Conservation (phyloP, 2,888 invertebrate genomes). For the Leptopterna dolabrata region DNA sequence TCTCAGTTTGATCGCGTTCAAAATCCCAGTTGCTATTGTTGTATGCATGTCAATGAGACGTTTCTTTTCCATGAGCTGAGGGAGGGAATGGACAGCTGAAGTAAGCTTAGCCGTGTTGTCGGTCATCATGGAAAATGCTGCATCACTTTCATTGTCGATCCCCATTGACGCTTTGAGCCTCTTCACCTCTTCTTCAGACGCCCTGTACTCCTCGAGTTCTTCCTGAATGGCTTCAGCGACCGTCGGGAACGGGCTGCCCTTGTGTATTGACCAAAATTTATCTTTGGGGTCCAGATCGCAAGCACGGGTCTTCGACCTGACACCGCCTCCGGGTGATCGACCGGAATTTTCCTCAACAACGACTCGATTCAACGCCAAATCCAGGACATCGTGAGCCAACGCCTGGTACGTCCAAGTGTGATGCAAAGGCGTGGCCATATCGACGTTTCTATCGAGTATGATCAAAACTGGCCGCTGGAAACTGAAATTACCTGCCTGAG, state of each 20-base stretch:
- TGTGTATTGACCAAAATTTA: slow-evolving; percentile 92
- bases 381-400: slow-evolving; percentile 94
- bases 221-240: slow-evolving; percentile 99
- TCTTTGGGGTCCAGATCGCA: slow-evolving; percentile 93
- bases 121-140: slow-evolving; percentile 86
- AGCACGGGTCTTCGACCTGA: slow-evolving; percentile 81
- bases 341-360: slow-evolving; percentile 75
- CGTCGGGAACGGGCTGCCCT: slow-evolving; percentile 89
- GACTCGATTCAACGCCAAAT: slow-evolving; percentile 86
- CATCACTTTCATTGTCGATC: slow-evolving; percentile 87
- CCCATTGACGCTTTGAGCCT: slow-evolving; percentile 95
- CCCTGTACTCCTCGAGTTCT: slow-evolving; percentile 93
- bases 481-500: slow-evolving; percentile 78
- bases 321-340: slow-evolving; percentile 72
- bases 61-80: slow-evolving; percentile 96
- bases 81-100: slow-evolving; percentile 94
- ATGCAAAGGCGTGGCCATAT: slow-evolving; percentile 97
- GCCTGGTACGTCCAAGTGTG: slow-evolving; percentile 99
- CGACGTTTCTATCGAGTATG: slow-evolving; percentile 91
- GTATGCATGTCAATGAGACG: slow-evolving; percentile 98
- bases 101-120: slow-evolving; percentile 94
- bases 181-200: slow-evolving; percentile 97
- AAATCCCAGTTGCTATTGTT: slow-evolving; percentile 92
- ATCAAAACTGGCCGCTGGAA: slow-evolving; percentile 94
- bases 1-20: slow-evolving; percentile 87